A percentile compares a stretch with the other conserved stretches of the same genome.
Conservation (phyloP, 37 sponge, comb jelly and placozoan species). For the Chondrosia reniformis region DNA sequence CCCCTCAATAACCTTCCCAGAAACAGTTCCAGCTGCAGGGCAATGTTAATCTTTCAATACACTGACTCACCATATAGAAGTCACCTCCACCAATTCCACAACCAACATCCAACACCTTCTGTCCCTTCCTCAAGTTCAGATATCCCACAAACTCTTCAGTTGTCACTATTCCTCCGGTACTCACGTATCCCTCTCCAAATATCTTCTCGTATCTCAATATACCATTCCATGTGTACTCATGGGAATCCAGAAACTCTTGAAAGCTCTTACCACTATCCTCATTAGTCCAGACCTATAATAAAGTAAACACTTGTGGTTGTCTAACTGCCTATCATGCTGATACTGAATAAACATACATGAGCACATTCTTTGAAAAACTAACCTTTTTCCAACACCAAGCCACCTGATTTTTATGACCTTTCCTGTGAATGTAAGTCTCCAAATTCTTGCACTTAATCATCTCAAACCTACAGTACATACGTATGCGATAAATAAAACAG, state of each 20-base stretch:
- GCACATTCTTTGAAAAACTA: not conserved
- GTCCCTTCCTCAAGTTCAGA: slow-evolving; percentile 15
- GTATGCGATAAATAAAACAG: too few species aligned
- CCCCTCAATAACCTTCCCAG: too few species aligned
- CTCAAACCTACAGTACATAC: slow-evolving; percentile 18
- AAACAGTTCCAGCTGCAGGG: too few species aligned
- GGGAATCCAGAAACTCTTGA: not conserved
- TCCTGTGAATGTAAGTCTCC: slow-evolving; percentile 32
- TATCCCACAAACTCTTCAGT: slow-evolving; percentile 12
- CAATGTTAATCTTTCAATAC: too few species aligned
- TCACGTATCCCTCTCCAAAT: slow-evolving; percentile 26
- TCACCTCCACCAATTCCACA: slow-evolving; percentile 55
- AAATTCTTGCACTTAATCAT: slow-evolving; percentile 20
- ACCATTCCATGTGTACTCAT: slow-evolving; percentile 12
- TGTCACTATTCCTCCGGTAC: slow-evolving; percentile 27
- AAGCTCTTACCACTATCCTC: slow-evolving; percentile 37
- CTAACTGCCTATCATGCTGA: too few species aligned
- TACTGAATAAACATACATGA: not conserved
- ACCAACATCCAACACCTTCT: slow-evolving; percentile 51
- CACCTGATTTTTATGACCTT: slow-evolving; percentile 37
- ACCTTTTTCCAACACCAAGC: slow-evolving; percentile 61
- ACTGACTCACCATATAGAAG: slow-evolving; percentile 42
- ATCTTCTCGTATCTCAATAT: slow-evolving; percentile 35
- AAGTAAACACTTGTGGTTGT: too few species aligned
- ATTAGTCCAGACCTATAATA: slow-evolving; percentile 36